Percentiles rank a stretch among this genome's conserved stretches.
These are phyloP conservation scores for Craseonycteris thonglongyai DNA, from an alignment of 2,113 vertebrate species.

Conservation along the genomic window DNA sequence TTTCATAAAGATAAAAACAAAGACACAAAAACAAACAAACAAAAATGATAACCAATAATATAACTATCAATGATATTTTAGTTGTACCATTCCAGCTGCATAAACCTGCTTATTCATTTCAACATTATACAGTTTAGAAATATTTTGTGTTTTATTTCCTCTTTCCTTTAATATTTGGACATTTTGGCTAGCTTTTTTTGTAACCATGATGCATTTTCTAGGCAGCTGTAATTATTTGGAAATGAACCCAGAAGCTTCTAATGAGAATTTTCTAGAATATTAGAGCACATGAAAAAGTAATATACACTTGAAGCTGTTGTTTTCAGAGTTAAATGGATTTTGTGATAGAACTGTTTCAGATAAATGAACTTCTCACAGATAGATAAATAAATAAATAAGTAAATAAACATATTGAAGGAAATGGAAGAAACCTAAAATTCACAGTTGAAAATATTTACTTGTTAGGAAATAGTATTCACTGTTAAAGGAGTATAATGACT, in stretches of 20 bases:
- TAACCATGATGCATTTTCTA: not conserved
- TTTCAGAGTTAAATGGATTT: conserved; percentile 7
- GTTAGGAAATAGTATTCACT: conserved; percentile 28
- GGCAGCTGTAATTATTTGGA: not conserved
- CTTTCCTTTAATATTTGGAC: not conserved
- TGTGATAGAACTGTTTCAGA: not conserved
- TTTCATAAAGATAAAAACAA: not conserved
- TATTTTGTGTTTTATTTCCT: not conserved
- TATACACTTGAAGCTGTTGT: not conserved
- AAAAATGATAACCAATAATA: not conserved
- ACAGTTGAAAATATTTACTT: conserved; percentile 1
- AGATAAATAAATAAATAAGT: no score
- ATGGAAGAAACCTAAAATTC: conserved; percentile 31
- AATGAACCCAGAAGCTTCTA: not conserved
- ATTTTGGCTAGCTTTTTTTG: not conserved
- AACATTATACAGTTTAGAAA: not conserved
- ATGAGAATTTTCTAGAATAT: not conserved
- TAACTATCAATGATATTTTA: not conserved
- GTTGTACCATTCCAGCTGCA: not conserved
- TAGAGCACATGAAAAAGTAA: not conserved
- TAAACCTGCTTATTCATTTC: not conserved
- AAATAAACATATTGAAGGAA: not conserved
- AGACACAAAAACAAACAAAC: not conserved
- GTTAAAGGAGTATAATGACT: not conserved
- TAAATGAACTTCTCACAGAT: not conserved